Evolutionary conservation across 1,140 invertebrate species (phyloP), one percentile per base, ranked within the genome.

Genomic region (Aleiodes sp.): DNA sequence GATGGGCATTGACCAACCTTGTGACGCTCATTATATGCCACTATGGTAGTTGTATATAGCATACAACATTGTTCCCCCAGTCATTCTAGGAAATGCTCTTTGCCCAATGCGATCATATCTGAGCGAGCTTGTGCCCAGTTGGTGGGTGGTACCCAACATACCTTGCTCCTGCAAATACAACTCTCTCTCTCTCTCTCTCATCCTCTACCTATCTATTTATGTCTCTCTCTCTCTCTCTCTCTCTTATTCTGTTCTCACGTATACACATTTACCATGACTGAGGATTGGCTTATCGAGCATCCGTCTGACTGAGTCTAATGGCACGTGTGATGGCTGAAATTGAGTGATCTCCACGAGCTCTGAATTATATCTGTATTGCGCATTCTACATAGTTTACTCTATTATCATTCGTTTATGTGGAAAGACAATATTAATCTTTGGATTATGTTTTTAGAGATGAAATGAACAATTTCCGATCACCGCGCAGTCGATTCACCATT

Each of bases 271-370:
- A 52, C 46, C 46, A 52, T 21, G 19, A 24, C 9, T 21, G 62
- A 46, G 71, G 56, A 72, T 72, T 72, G 57, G 71, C 61, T 69
- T 66, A 72, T 65, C 71, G 66, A 65, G 46, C 59, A 69, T 72
- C 71, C 71, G 71, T 66, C 67, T 72, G 64, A 68, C 71, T 65
- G 66, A 65, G 66, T 69, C 69, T 72, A 72, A 72, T 72, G 71
- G 71, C 60, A 72, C 71, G 66, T 72, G 63, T 69, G 67, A 72
- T 72, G 66, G 52, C 24, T 56, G 21, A 68, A 72, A 72, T 68
- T 62, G 65, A 62, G 37, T 61, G 39, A 64, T 68, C 43, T 68
- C 52, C 19, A 6, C 28, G 21, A 21, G 35, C 29, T 46, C 26
- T 29, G 26, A 37, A 39, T 28, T 29, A 37, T 46, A 46, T 65